Base-by-base conservation (phyloP, 2,888 invertebrate genomes). In the Pseudanteris insignis region DNA sequence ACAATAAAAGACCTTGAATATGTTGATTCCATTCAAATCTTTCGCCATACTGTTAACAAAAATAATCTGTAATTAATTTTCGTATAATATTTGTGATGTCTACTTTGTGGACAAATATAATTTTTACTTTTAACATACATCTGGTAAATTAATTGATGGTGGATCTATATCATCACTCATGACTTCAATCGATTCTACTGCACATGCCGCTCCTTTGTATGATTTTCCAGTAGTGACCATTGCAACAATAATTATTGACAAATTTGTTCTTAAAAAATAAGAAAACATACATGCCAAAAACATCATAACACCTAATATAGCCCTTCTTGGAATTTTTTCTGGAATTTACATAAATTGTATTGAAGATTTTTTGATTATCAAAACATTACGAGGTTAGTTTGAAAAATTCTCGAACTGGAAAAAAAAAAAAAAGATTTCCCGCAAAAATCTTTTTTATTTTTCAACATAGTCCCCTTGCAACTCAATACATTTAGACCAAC, bases 231-330 rank as follows among this genome's bases (percentile, higher is more conserved):
- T 66, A 60, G 9, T 44, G 10, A 75, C 75, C 79, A 79, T 79
- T 2, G 79, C 77, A 8, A 78, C 78, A 38, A 79, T 77, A 7
- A 67, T 72, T 32, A 91, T 86, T 9, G 90, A 90, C 76, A 91
- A 85, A 79, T 91, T 91, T 1, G 90, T 90, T 47, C 90, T 84
- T 67, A 90, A 83, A 84, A 90, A 89, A 78, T 91, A 91, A 2
- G 86, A 85, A 67, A 89, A 85, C 81, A 90, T 87, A 68, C 89
- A 89, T 60, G 89, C 87, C 54, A 89, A 84, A 74, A 91, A 89
- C 69, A 90, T 79, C 88, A 91, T 88, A 24, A 88, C 71, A 8
- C 85, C 90, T 32, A 87, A 75, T 59, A 84, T 78, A 14, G 82
- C 79, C 63, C 87, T 81, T 24, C 83, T 82, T 18, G 87, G 86